These are phyloP conservation scores for Sarcophaga variegata DNA, from an alignment of 2,888 invertebrate species.

Conservation along the genomic window DNA sequence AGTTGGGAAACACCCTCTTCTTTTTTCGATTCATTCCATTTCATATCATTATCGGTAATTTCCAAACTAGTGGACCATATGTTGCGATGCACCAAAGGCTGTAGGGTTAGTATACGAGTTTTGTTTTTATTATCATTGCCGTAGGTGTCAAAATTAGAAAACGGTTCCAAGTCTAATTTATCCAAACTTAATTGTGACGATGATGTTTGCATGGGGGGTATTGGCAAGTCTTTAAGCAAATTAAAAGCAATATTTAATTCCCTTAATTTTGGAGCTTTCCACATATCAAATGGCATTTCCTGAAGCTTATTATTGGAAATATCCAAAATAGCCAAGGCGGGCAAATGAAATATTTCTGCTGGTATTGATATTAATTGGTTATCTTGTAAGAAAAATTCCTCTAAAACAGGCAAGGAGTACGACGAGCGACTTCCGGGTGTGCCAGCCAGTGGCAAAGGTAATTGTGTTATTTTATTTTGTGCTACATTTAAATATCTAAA, in stretches of 20 bases:
- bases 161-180: constrained; percentile 77
- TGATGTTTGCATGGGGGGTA: constrained; percentile 81
- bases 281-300: constrained; percentile 90
- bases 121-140: constrained; percentile 71
- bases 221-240: constrained; percentile 89
- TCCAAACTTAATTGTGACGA: constrained; percentile 78
- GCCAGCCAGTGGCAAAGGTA: constrained; percentile 83
- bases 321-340: constrained; percentile 90
- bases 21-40: constrained; percentile 83
- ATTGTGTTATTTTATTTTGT: constrained; percentile 92
- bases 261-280: constrained; percentile 92
- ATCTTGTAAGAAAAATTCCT: constrained; percentile 96
- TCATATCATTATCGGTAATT: constrained; percentile 86
- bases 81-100: constrained; percentile 88
- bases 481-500: constrained; percentile 90
- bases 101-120: constrained; percentile 75
- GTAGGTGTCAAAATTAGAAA: constrained; percentile 74
- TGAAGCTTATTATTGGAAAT: constrained; percentile 97
- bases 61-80: constrained; percentile 88
- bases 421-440: constrained; percentile 68
- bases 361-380: constrained; percentile 93
- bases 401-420: constrained; percentile 90
- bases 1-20: constrained; percentile 85
- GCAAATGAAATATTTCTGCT: constrained; percentile 90
- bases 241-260: constrained; percentile 96